Conservation (phyloP, 1,140 invertebrate genomes). For the Drosophila tristis region DNA sequence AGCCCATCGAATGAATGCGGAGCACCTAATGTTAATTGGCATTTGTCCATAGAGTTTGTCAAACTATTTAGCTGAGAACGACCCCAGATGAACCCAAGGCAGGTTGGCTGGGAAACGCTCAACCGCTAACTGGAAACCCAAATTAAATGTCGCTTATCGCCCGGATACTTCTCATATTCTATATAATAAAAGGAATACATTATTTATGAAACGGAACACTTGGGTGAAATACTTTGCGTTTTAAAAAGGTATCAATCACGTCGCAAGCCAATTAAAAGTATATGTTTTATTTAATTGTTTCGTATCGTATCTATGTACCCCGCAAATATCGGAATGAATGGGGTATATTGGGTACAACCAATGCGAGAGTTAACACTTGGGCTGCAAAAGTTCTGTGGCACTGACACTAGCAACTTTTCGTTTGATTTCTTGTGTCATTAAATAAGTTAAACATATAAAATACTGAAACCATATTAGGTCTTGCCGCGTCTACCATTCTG, state of each 20-base stretch:
- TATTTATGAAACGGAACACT: conserved; percentile 21
- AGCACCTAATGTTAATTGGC: conserved; percentile 1
- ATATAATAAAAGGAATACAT: conserved; percentile 8
- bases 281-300: conserved; percentile 5
- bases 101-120: not conserved
- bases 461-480: too few relatives aligned
- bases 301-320: not conserved
- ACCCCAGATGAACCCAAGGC: not conserved
- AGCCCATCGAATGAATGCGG: not conserved
- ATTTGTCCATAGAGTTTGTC: not conserved
- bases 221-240: not conserved
- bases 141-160: not conserved
- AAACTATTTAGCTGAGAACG: conserved; percentile 8
- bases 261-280: conserved; percentile 28
- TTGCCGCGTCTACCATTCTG: too few relatives aligned
- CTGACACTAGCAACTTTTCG: too few relatives aligned
- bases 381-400: too few relatives aligned
- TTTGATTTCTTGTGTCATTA: too few relatives aligned
- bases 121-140: not conserved
- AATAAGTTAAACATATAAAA: too few relatives aligned
- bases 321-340: not conserved
- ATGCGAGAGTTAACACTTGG: too few relatives aligned
- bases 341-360: not conserved
- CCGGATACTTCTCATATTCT: conserved; percentile 3
- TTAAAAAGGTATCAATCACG: conserved; percentile 28